phyloP scores from a whole-genome alignment of 1,140 invertebrate species.

The Aphaenogaster floridana region DNA sequence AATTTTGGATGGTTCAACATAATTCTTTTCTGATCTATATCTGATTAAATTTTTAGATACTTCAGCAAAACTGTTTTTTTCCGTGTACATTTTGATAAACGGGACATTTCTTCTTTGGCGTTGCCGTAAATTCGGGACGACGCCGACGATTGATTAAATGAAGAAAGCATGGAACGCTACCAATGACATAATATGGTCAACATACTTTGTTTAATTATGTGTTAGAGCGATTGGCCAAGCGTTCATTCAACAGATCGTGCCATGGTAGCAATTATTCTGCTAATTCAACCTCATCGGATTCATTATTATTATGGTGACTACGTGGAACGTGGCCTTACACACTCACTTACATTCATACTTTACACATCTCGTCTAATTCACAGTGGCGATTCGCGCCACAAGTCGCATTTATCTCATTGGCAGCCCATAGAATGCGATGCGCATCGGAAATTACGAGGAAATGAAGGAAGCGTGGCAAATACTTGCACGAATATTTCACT shows the following conservation, averaged over 20 bases:
- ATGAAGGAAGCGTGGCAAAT: slow-evolving; percentile 1
- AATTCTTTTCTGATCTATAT: too few species aligned
- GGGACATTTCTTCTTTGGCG: neutral
- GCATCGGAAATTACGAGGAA: slow-evolving; percentile 47
- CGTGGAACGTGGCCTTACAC: neutral
- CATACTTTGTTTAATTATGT: neutral
- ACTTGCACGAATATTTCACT: neutral
- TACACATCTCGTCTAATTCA: slow-evolving; percentile 5
- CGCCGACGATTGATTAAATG: too few species aligned
- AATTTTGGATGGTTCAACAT: too few species aligned
- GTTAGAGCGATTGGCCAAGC: neutral
- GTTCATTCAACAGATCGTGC: slow-evolving; percentile 12
- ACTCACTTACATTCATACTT: neutral
- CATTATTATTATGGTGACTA: slow-evolving; percentile 34
- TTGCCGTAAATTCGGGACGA: neutral
- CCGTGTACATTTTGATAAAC: neutral
- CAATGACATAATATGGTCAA: neutral
- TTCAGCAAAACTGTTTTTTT: too few species aligned
- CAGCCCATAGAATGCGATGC: neutral
- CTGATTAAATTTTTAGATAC: too few species aligned
- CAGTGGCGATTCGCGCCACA: neutral
- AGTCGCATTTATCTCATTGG: neutral
- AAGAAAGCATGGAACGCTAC: neutral
- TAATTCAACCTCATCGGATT: slow-evolving; percentile 39
- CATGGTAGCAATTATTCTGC: slow-evolving; percentile 42